Percentiles rank a stretch among this genome's conserved stretches.
Conservation (phyloP, 2,888 invertebrate genomes). For the Gryllus longicercus region DNA sequence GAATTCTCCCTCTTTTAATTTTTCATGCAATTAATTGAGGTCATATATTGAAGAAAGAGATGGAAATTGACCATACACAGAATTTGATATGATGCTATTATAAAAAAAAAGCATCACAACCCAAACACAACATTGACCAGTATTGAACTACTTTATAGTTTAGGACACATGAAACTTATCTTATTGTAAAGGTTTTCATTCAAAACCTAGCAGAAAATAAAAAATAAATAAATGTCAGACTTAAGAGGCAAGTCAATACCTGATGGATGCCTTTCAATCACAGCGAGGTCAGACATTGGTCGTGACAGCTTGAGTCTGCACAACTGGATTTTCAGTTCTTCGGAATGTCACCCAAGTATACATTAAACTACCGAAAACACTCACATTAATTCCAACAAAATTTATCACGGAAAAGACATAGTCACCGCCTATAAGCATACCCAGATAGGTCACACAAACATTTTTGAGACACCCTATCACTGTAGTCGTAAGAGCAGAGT, state of each 20-base stretch:
- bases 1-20: no score
- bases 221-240: background rate
- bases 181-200: no score
- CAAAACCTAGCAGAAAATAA: background rate
- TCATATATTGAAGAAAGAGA: no score
- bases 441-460: conserved; percentile 93
- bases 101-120: no score
- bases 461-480: conserved; percentile 98
- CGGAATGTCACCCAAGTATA: conserved; percentile 86
- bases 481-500: conserved; percentile 97
- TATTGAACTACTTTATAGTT: no score
- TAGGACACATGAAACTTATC: no score
- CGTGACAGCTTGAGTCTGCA: conserved; percentile 22
- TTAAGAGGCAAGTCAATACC: background rate
- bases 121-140: no score
- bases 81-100: no score
- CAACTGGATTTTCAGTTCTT: conserved; percentile 42
- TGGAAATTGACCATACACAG: no score
- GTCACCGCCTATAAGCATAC: conserved; percentile 97
- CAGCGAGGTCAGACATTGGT: conserved; percentile 25
- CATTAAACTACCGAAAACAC: conserved; percentile 79
- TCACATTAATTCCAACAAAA: conserved; percentile 93
- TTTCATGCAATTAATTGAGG: no score
- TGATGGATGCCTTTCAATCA: background rate
- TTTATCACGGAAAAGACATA: conserved; percentile 93